Evolutionary conservation across 2,113 vertebrate genomes (phyloP), one percentile per base, ranked within the genome.

Genomic region (Archocentrus centrarchus): DNA sequence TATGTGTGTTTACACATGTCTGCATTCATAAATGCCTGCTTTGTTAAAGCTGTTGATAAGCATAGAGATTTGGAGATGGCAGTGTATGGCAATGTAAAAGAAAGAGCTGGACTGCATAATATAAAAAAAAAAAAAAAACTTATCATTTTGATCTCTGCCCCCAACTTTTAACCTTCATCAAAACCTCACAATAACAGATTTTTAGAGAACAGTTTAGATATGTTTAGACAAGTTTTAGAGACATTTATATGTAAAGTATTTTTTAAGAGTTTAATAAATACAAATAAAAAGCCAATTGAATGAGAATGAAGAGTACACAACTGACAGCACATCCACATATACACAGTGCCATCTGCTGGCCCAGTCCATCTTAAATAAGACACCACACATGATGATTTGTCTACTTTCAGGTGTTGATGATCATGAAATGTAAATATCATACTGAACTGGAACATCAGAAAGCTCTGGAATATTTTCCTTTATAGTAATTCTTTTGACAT

Each of bases 281-380:
- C 9, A 37, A 44, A 17, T 75, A 1, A 44, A 50, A 60, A 59
- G 1, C 4, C 47, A 20, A 55, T n/a, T 59, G 10, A 44, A 35
- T 35, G 35, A 20, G 64, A 14, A 27, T n/a, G 7, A 27, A 3
- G 32, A 59, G 59, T 27, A 6, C 10, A 7, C 37, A 27, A 47
- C 27, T 11, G 11, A 0, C 7, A 75, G 22, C 8, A 14, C 59
- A 77, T 68, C 5, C 14, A 58, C 13, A 20, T 60, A 59, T 39
- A 32, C 39, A 58, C 47, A 86, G 80, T 59, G 90, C 93, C 94
- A 89, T 80, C 95, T 95, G 81, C 84, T 94, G 94, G 85, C n/a
- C 5, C 0, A 9, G 22, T 3, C 1, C 5, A 13, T 1, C 24
- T n/a, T 15, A 11, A 53, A 73, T 2, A 55, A n/a, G 53, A 73